Evolutionary conservation across 2,888 invertebrate species (phyloP).

Genomic region (Unio pictorum): DNA sequence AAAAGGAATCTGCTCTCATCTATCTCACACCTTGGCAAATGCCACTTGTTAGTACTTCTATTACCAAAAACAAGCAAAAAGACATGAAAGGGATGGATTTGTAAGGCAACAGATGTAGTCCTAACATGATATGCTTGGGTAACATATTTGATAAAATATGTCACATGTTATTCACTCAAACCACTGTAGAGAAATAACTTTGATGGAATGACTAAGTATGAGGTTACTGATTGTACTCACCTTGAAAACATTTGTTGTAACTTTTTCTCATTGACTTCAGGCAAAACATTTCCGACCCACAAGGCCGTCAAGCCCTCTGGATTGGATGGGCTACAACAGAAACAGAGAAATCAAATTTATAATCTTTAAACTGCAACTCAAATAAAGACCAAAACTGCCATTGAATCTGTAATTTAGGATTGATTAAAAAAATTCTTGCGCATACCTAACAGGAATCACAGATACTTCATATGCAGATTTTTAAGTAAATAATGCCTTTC

Average conservation of each 20-base stretch:
- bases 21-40: too few species aligned
- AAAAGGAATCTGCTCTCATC: too few species aligned
- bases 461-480: too few species aligned
- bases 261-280: conserved; percentile 72
- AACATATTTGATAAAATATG: too few species aligned
- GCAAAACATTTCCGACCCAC: conserved; percentile 74
- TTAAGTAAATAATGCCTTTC: too few species aligned
- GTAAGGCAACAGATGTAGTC: too few species aligned
- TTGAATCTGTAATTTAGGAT: background rate
- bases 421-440: background rate
- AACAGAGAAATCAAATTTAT: background rate
- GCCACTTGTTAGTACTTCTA: too few species aligned
- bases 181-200: background rate
- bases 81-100: too few species aligned
- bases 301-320: conserved; percentile 73
- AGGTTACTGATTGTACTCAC: conserved; percentile 55
- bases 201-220: background rate
- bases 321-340: conserved; percentile 70
- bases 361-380: background rate
- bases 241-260: conserved; percentile 71
- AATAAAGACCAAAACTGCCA: background rate
- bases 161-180: background rate
- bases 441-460: too few species aligned
- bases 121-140: too few species aligned
- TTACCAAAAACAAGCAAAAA: too few species aligned